Percentiles rank a stretch among this genome's conserved stretches.
phyloP scores from a whole-genome alignment of 2,797 vertebrate genomes.

The Pangasius mekongensis region DNA sequence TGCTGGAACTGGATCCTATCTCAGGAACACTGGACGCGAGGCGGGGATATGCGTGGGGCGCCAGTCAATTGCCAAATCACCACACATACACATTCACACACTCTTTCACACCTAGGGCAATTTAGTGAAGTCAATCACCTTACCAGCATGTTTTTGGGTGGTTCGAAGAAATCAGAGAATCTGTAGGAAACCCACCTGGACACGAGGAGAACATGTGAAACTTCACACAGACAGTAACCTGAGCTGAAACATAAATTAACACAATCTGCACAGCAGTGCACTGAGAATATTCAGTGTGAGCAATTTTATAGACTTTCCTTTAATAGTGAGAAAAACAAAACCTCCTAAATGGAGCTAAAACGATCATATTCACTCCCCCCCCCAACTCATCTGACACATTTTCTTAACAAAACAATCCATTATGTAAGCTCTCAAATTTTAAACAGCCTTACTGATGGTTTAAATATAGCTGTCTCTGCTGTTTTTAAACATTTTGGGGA shows the following conservation, averaged over 20 bases:
- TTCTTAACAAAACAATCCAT: slow-evolving; percentile 1
- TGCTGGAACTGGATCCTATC: not conserved
- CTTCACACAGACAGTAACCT: not conserved
- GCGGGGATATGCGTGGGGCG: not conserved
- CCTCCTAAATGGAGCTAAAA: not conserved
- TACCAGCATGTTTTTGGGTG: not conserved
- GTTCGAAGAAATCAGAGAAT: not conserved
- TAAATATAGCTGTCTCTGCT: not conserved
- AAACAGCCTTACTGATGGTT: not conserved
- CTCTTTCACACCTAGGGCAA: not conserved
- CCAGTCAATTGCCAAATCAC: not conserved
- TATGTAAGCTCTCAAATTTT: not conserved
- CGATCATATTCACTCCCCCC: not conserved
- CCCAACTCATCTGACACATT: not conserved
- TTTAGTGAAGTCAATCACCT: not conserved
- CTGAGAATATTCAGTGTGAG: not conserved
- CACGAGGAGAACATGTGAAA: not conserved
- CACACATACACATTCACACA: not conserved
- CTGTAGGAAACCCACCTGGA: not conserved
- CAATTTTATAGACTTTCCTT: not conserved
- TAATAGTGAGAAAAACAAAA: slow-evolving; percentile 12
- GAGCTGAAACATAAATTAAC: slow-evolving; percentile 5
- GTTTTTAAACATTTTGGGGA: not conserved
- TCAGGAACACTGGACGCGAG: not conserved
- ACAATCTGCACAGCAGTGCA: not conserved